Percentiles rank a stretch among this genome's conserved stretches.
Conservation (phyloP, 2,888 invertebrate genomes). For the Netelia melanura region DNA sequence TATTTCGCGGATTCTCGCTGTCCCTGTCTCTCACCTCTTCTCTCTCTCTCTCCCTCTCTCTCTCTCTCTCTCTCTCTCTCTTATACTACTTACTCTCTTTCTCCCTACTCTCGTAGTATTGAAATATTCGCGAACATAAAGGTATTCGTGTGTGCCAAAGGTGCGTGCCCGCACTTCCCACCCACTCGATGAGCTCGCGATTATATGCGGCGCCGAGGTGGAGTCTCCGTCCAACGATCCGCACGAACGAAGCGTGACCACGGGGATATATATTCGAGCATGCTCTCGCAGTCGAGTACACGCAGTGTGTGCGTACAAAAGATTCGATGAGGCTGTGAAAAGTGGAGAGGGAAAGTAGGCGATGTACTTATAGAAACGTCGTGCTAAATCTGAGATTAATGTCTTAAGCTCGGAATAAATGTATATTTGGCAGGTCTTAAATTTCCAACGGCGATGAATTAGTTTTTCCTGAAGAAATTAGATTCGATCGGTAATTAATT, state of each 20-base stretch:
- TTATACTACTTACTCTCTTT: neutral
- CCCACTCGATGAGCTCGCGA: constrained; percentile 76
- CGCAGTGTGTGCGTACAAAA: constrained; percentile 3
- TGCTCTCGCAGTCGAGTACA: neutral
- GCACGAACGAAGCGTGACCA: constrained; percentile 33
- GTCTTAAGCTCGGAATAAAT: neutral
- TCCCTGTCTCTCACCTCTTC: neutral
- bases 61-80: neutral
- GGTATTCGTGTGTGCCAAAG: constrained; percentile 19
- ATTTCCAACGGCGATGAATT: too few relatives aligned
- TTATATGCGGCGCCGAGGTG: constrained; percentile 68
- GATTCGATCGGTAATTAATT: too few relatives aligned
- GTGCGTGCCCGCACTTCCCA: constrained; percentile 44
- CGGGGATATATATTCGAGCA: constrained; percentile 11
- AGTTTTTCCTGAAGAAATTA: too few relatives aligned
- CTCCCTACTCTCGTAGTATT: neutral
- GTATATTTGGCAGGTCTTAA: too few relatives aligned
- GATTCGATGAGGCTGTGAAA: neutral
- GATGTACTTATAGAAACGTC: neutral
- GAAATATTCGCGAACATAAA: constrained; percentile 14
- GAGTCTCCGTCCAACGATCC: constrained; percentile 67
- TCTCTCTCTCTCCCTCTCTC: neutral
- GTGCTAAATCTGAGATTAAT: neutral
- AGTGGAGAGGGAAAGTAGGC: neutral
- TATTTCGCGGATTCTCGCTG: neutral